Evolutionary conservation across 1,140 invertebrate species (phyloP).

Genomic region (Bombus soroeensis): DNA sequence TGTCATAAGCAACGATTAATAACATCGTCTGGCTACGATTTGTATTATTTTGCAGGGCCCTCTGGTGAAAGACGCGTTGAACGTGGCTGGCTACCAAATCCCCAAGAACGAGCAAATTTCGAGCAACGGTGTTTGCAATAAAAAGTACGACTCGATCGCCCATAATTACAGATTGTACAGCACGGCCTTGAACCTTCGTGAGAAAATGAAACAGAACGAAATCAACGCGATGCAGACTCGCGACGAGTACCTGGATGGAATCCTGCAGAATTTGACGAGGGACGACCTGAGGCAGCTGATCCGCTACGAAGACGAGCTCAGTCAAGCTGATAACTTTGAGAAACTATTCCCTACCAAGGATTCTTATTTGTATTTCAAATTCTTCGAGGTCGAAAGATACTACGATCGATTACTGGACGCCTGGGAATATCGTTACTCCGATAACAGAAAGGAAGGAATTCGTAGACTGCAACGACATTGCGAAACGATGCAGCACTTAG

Average conservation of each 20-base stretch:
- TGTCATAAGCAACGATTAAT: not conserved
- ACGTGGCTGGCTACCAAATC: slow-evolving; percentile 94
- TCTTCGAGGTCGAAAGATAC: slow-evolving; percentile 92
- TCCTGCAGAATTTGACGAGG: slow-evolving; percentile 90
- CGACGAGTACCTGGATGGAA: slow-evolving; percentile 87
- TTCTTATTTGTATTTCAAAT: slow-evolving; percentile 91
- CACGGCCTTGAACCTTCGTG: slow-evolving; percentile 78
- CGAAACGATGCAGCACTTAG: slow-evolving; percentile 11
- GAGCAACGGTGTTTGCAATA: slow-evolving; percentile 55
- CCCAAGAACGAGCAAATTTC: slow-evolving; percentile 82
- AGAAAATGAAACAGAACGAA: slow-evolving; percentile 82
- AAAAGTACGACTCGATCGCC: slow-evolving; percentile 53
- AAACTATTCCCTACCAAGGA: slow-evolving; percentile 93
- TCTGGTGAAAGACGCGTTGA: slow-evolving; percentile 93
- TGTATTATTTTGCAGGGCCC: slow-evolving; percentile 84
- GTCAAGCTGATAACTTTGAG: slow-evolving; percentile 88
- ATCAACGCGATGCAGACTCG: slow-evolving; percentile 85
- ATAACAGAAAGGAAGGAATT: slow-evolving; percentile 87
- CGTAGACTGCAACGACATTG: not conserved
- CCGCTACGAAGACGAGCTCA: slow-evolving; percentile 94
- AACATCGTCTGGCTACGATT: not conserved
- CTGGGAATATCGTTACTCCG: slow-evolving; percentile 91
- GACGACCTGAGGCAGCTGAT: slow-evolving; percentile 95
- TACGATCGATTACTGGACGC: slow-evolving; percentile 97
- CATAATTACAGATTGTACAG: slow-evolving; percentile 78